These are phyloP conservation scores for Isichthys henryi DNA, from an alignment of 2,113 vertebrate genomes.

Conservation along the genomic window DNA sequence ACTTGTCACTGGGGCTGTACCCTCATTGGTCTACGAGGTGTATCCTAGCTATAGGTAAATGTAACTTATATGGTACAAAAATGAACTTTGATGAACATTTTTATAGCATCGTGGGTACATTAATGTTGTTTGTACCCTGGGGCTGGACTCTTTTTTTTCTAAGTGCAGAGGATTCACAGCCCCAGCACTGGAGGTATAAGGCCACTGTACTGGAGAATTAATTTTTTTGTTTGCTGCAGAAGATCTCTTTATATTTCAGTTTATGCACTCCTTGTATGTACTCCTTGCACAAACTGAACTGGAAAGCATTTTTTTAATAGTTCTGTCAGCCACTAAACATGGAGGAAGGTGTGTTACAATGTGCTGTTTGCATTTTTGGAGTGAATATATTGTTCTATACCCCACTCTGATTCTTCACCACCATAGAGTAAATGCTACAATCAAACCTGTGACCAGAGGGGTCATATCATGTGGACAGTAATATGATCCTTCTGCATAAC, in stretches of 20 bases:
- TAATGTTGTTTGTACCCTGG: neutral
- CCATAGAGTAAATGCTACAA: neutral
- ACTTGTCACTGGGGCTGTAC: neutral
- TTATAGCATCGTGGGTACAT: neutral
- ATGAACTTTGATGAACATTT: neutral
- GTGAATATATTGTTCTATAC: neutral
- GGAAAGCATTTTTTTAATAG: neutral
- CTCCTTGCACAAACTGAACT: neutral
- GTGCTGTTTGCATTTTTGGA: neutral
- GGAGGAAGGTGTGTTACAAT: neutral
- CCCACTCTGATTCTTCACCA: neutral
- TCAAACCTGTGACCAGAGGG: neutral
- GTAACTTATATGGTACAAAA: neutral
- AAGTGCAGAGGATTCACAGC: neutral
- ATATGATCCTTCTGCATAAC: neutral
- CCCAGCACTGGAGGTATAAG: neutral
- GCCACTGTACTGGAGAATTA: neutral
- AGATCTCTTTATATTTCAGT: neutral
- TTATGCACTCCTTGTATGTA: neutral
- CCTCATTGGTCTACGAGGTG: neutral
- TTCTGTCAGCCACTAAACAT: neutral
- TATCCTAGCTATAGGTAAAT: neutral
- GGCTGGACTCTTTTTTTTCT: neutral
- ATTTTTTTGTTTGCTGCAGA: neutral
- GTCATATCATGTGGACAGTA: neutral